Evolutionary conservation across 2,888 invertebrate species (phyloP).

Genomic region (Drosophila mimetica): DNA sequence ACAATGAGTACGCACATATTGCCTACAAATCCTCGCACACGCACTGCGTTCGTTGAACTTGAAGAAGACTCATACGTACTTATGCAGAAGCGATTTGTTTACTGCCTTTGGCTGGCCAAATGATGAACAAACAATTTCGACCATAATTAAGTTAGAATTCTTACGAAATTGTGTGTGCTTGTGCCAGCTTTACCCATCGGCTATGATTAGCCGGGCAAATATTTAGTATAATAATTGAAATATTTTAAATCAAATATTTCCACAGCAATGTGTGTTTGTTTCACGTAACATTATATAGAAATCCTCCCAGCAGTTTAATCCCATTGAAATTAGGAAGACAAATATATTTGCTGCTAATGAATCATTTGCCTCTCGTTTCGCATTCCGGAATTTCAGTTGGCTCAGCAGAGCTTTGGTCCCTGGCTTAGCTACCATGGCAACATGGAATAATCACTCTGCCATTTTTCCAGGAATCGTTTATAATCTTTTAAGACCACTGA

Average conservation of each 20-base stretch:
- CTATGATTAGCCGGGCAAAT: constrained; percentile 34
- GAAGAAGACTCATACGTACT: constrained; percentile 10
- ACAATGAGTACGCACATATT: constrained; percentile 21
- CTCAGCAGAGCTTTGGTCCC: constrained; percentile 38
- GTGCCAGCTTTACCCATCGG: constrained; percentile 1
- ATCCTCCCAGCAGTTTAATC: constrained; percentile 11
- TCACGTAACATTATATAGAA: not conserved
- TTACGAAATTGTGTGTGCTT: constrained; percentile 20
- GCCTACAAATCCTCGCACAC: constrained; percentile 58
- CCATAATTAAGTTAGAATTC: constrained; percentile 48
- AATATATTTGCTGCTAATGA: constrained; percentile 38
- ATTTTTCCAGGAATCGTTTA: constrained; percentile 59
- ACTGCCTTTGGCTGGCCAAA: constrained; percentile 32
- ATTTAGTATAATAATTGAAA: constrained; percentile 41
- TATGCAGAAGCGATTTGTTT: constrained; percentile 21
- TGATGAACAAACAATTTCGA: constrained; percentile 43
- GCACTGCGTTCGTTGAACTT: constrained; percentile 68
- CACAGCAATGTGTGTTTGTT: constrained; percentile 12
- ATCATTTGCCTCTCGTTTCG: constrained; percentile 13
- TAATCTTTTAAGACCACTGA: constrained; percentile 61
- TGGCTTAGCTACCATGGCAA: constrained; percentile 47
- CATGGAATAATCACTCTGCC: constrained; percentile 56
- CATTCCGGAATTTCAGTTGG: constrained; percentile 27
- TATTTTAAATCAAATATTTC: constrained; percentile 33
- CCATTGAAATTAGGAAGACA: constrained; percentile 18